Evolutionary conservation across 2,113 vertebrate genomes (phyloP), one percentile per base, ranked within the genome.

Genomic region (Hystrix cristata): DNA sequence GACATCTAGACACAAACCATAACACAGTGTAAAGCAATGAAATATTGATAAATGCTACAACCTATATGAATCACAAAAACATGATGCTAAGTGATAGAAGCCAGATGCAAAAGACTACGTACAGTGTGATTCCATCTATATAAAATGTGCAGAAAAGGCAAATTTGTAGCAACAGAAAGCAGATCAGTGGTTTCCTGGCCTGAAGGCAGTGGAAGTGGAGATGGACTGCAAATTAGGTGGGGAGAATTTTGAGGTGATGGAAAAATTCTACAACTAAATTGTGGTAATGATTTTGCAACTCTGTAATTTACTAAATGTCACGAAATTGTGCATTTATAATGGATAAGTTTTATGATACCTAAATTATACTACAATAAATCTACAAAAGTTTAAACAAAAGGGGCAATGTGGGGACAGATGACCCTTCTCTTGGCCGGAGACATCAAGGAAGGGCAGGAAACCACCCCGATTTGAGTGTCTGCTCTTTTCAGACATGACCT

Each of bases 261-360:
- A 57, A 85, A 95, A 86, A 67, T 78, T 88, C 71, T 87, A 55
- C 91, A 91, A 74, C 55, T 51, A 38, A 71, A 59, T 62, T 88
- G 78, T 62, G 69, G 92, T 55, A 38, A 43, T 60, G 29, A 83
- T 18, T 51, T 34, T 23, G 29, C 65, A 88, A 25, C 79, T 51
- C 90, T 87, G 0, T 95, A 85, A 97, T 95, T 93, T 95, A 82
- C 81, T 69, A 65, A 91, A 69, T 79, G 46, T 78, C 59, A 31
- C 46, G 51, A 67, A 69, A 91, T 60, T 65, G 60, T 71, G n/a
- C 27, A 34, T 53, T 95, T 89, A 38, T 5, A 72, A 72, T 46
- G n/a, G 60, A 23, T 80, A 38, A 3, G 5, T 91, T 90, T 89
- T 86, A 90, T 53, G 60, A 31, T 25, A 46, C 27, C 11, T 83